Percentiles rank a stretch among this genome's conserved stretches.
Conservation (phyloP, 2,113 vertebrate genomes). For the Dasyprocta punctata region DNA sequence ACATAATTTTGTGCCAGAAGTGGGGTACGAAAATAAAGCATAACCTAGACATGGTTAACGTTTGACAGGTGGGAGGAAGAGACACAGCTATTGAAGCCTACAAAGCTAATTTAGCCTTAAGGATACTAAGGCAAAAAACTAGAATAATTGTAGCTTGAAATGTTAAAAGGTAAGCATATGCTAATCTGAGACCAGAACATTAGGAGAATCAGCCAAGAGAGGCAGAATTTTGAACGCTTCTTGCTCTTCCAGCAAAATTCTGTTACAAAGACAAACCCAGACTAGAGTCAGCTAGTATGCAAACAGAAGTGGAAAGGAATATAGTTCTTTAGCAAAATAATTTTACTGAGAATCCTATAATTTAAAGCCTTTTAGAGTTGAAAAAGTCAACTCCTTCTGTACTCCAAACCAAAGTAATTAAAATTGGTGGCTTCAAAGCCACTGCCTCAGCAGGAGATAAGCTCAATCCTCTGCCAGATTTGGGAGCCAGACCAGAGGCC, state of each 20-base stretch:
- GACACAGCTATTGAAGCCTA: neutral
- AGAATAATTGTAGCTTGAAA: neutral
- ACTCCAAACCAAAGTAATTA: constrained; percentile 66
- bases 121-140: neutral
- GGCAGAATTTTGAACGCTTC: constrained; percentile 23
- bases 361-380: constrained; percentile 63
- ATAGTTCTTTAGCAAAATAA: constrained; percentile 68
- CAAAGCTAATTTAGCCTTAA: constrained; percentile 6
- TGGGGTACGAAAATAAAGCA: neutral
- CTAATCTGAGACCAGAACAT: neutral
- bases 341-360: constrained; percentile 61
- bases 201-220: neutral
- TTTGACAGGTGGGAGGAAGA: neutral
- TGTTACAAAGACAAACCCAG: constrained; percentile 46
- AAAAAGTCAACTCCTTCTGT: constrained; percentile 73
- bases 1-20: neutral
- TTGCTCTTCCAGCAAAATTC: constrained; percentile 41
- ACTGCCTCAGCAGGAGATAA: constrained; percentile 69
- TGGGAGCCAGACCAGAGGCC: constrained; percentile 63
- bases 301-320: constrained; percentile 27
- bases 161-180: neutral
- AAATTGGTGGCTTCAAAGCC: constrained; percentile 76
- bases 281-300: neutral
- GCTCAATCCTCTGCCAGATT: constrained; percentile 48
- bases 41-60: neutral